Evolutionary conservation across 1,140 invertebrate genomes (phyloP).

Genomic region (Anastatus disparis): DNA sequence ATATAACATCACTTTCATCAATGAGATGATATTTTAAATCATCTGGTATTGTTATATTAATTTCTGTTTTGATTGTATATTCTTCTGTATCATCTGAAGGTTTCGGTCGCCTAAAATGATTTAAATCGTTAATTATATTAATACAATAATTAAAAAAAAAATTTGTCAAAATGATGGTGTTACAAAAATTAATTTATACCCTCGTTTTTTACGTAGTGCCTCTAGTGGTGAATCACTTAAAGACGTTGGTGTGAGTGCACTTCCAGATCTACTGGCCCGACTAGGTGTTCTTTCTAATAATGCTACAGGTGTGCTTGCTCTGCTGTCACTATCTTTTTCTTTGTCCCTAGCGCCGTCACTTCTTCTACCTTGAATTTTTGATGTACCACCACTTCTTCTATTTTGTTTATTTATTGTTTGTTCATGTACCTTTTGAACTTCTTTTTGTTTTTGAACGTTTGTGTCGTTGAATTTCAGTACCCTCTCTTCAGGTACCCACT

Average conservation of each 20-base stretch:
- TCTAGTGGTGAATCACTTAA: conserved; percentile 63
- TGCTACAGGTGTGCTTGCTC: conserved; percentile 73
- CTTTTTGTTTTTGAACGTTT: conserved; percentile 90
- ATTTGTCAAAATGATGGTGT: conserved; percentile 16
- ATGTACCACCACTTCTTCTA: conserved; percentile 53
- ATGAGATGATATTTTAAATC: conserved; percentile 92
- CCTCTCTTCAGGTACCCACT: conserved; percentile 95
- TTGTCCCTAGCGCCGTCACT: conserved; percentile 59
- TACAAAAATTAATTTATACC: conserved; percentile 49
- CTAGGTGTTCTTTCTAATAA: conserved; percentile 57
- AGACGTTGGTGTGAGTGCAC: conserved; percentile 59
- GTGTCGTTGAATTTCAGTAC: conserved; percentile 93
- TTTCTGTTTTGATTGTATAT: conserved; percentile 83
- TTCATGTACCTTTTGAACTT: conserved; percentile 85
- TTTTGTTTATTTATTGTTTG: conserved; percentile 64
- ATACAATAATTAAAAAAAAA: conserved; percentile 14
- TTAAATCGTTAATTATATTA: neutral
- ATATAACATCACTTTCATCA: conserved; percentile 95
- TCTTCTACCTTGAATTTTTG: conserved; percentile 58
- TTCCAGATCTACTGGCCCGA: conserved; percentile 55
- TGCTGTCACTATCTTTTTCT: conserved; percentile 70
- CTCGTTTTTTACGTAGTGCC: conserved; percentile 63
- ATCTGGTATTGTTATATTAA: conserved; percentile 93
- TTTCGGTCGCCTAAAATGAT: conserved; percentile 35
- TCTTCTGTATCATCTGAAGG: conserved; percentile 78